phyloP scores from a whole-genome alignment of 2,113 vertebrate species.

The Antechinus stuartii region DNA sequence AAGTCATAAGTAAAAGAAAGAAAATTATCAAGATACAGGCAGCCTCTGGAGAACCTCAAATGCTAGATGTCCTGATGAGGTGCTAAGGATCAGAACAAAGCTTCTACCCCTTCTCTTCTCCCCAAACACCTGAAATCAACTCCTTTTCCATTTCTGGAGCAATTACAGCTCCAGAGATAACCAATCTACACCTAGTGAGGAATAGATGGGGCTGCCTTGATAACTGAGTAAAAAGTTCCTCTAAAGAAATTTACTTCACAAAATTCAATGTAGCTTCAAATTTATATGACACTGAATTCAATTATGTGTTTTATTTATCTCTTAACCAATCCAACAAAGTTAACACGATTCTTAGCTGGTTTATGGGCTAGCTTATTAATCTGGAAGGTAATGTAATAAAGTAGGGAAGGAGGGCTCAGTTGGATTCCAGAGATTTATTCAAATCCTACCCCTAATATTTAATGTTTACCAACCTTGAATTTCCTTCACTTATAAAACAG shows the following conservation, averaged over 20 bases:
- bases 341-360: not conserved
- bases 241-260: constrained; percentile 26
- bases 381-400: not conserved
- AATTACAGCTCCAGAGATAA: constrained; percentile 56
- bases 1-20: not conserved
- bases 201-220: constrained; percentile 62
- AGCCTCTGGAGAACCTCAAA: not conserved
- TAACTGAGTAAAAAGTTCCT: constrained; percentile 55
- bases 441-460: not conserved
- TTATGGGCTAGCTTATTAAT: not conserved
- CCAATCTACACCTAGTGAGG: constrained; percentile 53
- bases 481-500: no score
- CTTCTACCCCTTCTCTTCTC: constrained; percentile 48
- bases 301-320: constrained; percentile 38
- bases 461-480: no score
- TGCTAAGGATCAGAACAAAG: constrained; percentile 35
- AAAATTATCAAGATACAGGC: constrained; percentile 30
- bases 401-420: not conserved
- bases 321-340: constrained; percentile 34
- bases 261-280: constrained; percentile 35
- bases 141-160: constrained; percentile 62
- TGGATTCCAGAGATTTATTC: not conserved
- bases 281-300: constrained; percentile 9
- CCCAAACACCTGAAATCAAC: constrained; percentile 58
- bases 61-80: constrained; percentile 45